phyloP scores from a whole-genome alignment of 2,113 vertebrate genomes.

The Brachypodius melanocephalos region DNA sequence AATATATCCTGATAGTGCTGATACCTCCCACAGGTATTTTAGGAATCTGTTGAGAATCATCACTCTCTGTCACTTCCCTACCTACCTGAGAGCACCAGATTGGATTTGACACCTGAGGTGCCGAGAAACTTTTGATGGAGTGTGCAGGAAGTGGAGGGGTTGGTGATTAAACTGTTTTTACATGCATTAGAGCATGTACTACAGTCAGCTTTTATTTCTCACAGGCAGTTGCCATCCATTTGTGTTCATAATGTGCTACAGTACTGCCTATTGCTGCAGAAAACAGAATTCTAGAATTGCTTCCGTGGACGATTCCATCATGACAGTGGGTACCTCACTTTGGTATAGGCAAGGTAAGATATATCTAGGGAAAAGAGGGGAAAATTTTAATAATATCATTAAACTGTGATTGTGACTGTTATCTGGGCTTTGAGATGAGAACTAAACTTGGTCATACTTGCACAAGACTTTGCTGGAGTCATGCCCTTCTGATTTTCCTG shows the following conservation, averaged over 20 bases:
- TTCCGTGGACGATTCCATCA: not conserved
- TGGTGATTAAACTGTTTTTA: not conserved
- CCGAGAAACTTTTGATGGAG: not conserved
- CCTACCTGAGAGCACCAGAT: not conserved
- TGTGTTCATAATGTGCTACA: not conserved
- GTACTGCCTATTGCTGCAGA: not conserved
- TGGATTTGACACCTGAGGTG: not conserved
- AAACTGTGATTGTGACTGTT: not conserved
- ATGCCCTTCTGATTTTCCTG: not conserved
- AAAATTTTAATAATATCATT: not conserved
- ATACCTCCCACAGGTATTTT: not conserved
- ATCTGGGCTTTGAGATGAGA: not conserved
- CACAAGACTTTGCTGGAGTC: not conserved
- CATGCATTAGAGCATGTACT: not conserved
- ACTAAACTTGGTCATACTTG: not conserved
- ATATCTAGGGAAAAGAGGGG: not conserved
- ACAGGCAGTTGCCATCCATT: not conserved
- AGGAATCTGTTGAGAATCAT: fast-evolving
- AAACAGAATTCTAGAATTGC: not conserved
- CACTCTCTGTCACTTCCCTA: not conserved
- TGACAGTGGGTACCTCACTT: not conserved
- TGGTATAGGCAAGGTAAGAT: not conserved
- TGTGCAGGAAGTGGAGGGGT: not conserved
- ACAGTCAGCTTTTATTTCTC: slow-evolving; percentile 6
- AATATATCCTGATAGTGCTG: not conserved